Percentiles rank a stretch among this genome's conserved stretches.
These are phyloP conservation scores for Phycodurus eques DNA, from an alignment of 2,113 vertebrate genomes.

Conservation along the genomic window DNA sequence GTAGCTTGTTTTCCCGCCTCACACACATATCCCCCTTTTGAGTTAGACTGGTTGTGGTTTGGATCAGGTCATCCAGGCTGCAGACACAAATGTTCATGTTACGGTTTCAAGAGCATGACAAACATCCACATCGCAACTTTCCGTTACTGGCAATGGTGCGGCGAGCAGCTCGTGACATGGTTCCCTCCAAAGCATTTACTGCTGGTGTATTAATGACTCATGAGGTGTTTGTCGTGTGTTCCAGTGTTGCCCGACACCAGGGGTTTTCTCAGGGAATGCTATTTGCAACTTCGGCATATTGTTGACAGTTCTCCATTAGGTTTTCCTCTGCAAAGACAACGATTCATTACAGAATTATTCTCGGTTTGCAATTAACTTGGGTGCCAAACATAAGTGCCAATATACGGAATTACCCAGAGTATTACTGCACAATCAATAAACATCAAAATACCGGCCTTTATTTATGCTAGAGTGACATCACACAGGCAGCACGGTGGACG, in stretches of 20 bases:
- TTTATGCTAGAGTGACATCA: slow-evolving; percentile 32
- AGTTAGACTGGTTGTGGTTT: slow-evolving; percentile 32
- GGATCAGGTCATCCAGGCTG: slow-evolving; percentile 35
- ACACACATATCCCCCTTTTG: not conserved
- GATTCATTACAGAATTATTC: slow-evolving; percentile 40
- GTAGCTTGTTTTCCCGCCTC: not conserved
- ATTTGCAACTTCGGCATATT: not conserved
- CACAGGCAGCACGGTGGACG: too few species aligned
- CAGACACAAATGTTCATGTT: slow-evolving; percentile 17
- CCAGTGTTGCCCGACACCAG: slow-evolving; percentile 4
- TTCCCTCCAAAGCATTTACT: slow-evolving; percentile 7
- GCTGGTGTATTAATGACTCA: slow-evolving; percentile 15
- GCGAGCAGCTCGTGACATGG: too few species aligned
- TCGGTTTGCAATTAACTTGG: slow-evolving; percentile 56
- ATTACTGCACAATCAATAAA: slow-evolving; percentile 54
- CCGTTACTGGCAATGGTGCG: not conserved
- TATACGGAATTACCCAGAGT: slow-evolving; percentile 51
- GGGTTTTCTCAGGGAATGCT: not conserved
- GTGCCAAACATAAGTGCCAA: slow-evolving; percentile 24
- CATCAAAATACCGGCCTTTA: slow-evolving; percentile 30
- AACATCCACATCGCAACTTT: not conserved
- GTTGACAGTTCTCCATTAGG: slow-evolving; percentile 31
- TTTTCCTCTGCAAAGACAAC: slow-evolving; percentile 16
- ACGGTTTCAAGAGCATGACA: not conserved
- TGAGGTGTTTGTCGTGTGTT: slow-evolving; percentile 11